Evolutionary conservation across 2,888 invertebrate genomes (phyloP), one percentile per base, ranked within the genome.

Genomic region (Thereva nobilitata): DNA sequence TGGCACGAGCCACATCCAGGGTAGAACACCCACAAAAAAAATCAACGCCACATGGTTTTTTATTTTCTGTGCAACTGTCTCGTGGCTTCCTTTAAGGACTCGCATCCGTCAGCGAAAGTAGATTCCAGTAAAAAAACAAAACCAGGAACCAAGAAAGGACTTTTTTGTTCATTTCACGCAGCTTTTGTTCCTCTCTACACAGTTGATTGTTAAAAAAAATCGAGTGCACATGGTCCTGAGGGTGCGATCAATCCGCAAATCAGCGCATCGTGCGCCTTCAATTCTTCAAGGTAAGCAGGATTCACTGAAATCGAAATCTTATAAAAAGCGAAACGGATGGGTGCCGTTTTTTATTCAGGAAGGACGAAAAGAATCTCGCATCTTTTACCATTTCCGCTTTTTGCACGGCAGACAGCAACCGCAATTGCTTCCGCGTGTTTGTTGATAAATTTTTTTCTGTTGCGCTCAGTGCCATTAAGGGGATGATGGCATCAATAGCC

Each of bases 181-280:
- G 5, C 10, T 8, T n/a, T 7, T n/a, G 44, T 8, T n/a, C 10
- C 9, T 44, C 4, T n/a, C n/a, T n/a, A n/a, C n/a, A 44, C 9
- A 9, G 4, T 6, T 12, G 3, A 45, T 10, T 4, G n/a, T 9
- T 41, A 12, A 8, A 47, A 47, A 47, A 47, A 47, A 10, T 47
- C 1, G 23, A 42, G 23, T 23, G 7, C 47, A 47, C 47, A 47
- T 47, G 47, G 12, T 47, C 12, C 7, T 47, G 12, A 47, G 47
- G 47, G 47, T 47, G 47, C 47, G 47, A 47, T 47, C 9, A 9
- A 42, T 47, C 47, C 23, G 47, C 47, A 47, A 47, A 47, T 47
- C 47, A 47, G 12, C 47, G 47, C 47, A 47, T 5, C n/a, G 5
- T 45, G 10, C 45, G 6, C 44, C 9, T n/a, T 44, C 10, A 44